phyloP scores from a whole-genome alignment of 2,113 vertebrate genomes.

The Spheniscus mendiculus region DNA sequence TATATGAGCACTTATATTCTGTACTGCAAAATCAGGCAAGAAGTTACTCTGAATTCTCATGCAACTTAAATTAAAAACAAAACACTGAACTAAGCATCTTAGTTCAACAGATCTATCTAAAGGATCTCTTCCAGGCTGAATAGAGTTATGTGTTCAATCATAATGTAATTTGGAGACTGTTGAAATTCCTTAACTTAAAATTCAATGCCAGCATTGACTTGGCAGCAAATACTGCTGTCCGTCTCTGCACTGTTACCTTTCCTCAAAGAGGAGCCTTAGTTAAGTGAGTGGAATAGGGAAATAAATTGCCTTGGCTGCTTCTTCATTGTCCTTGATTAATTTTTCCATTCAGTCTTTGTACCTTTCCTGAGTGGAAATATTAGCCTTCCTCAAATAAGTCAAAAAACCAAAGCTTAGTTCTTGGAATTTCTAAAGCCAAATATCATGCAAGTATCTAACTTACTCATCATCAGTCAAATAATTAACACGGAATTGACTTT shows the following conservation, averaged over 20 bases:
- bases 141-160: background rate
- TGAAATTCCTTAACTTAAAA: background rate
- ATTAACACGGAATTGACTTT: background rate
- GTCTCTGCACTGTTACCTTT: background rate
- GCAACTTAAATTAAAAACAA: background rate
- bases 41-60: background rate
- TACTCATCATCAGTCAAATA: background rate
- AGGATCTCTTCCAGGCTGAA: background rate
- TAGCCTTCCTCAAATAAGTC: background rate
- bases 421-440: background rate
- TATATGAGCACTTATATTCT: background rate
- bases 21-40: background rate
- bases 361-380: background rate
- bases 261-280: background rate
- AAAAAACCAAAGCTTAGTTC: background rate
- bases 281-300: background rate
- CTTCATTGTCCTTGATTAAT: background rate
- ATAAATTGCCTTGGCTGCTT: background rate
- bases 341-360: background rate
- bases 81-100: background rate
- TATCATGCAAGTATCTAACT: background rate
- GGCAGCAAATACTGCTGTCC: background rate
- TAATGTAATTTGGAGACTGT: background rate
- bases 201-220: background rate
- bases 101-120: background rate